Evolutionary conservation across 2,888 invertebrate genomes (phyloP).

Genomic region (Pogonocherus hispidulus): DNA sequence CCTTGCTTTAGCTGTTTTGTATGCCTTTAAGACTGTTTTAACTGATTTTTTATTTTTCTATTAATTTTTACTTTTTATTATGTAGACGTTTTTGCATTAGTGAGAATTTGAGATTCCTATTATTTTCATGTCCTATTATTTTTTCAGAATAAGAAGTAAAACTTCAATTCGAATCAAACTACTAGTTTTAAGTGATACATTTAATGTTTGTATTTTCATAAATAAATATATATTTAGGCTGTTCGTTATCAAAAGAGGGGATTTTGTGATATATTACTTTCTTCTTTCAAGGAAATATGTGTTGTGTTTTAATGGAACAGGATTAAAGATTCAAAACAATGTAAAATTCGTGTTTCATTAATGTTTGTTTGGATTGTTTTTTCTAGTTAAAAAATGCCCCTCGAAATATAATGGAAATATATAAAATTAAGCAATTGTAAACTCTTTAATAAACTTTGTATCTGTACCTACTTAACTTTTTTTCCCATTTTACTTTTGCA

Average conservation of each 20-base stretch:
- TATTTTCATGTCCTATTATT: constrained; percentile 19
- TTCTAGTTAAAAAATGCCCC: background rate
- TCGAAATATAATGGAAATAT: background rate
- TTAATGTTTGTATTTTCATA: constrained; percentile 44
- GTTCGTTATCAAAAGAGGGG: constrained; percentile 1
- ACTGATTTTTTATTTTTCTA: constrained; percentile 29
- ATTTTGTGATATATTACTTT: constrained; percentile 1
- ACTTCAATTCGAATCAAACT: constrained; percentile 31
- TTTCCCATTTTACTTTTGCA: background rate
- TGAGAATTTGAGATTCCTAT: constrained; percentile 8
- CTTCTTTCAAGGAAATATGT: background rate
- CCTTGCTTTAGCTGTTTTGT: constrained; percentile 30
- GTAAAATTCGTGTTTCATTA: background rate
- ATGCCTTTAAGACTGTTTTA: constrained; percentile 37
- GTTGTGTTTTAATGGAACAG: background rate
- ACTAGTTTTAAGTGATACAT: constrained; percentile 37
- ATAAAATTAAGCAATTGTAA: background rate
- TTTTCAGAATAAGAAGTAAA: constrained; percentile 53
- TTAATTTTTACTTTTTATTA: constrained; percentile 30
- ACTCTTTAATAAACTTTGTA: constrained; percentile 12
- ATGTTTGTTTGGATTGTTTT: background rate
- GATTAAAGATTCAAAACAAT: too few species aligned
- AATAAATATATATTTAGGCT: constrained; percentile 24
- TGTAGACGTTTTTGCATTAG: constrained; percentile 13
- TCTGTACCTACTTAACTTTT: background rate